A percentile compares a stretch with the other conserved stretches of the same genome.
Conservation (phyloP, 1,140 invertebrate species). For the Ceratosolen fusciceps region DNA sequence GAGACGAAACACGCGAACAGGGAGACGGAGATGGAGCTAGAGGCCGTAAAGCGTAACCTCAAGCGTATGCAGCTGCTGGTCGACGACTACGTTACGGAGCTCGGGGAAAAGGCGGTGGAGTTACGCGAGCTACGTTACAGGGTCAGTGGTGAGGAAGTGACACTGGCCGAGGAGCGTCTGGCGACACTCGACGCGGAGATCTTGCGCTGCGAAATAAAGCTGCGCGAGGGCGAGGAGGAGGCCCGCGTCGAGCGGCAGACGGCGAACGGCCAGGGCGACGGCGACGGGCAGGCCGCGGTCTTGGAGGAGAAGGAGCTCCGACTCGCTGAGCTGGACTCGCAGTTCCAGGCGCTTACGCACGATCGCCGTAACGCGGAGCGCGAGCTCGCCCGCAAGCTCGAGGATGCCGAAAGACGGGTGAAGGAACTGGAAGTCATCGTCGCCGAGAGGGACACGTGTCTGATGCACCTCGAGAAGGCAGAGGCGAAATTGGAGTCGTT, state of each 20-base stretch:
- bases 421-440: constrained; percentile 36
- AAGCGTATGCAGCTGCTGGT: constrained; percentile 15
- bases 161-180: constrained; percentile 1
- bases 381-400: not conserved
- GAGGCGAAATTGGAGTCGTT: not conserved
- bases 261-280: no score
- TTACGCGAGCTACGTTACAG: not conserved
- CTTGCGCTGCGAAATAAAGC: not conserved
- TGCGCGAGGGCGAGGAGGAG: not conserved
- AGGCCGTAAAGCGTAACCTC: not conserved
- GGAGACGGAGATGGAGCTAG: not conserved
- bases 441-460: not conserved
- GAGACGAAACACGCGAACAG: constrained; percentile 62
- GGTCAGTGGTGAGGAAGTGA: not conserved
- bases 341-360: not conserved
- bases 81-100: constrained; percentile 8
- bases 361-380: not conserved
- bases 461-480: not conserved
- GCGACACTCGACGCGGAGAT: not conserved
- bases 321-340: not conserved
- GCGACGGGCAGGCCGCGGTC: not conserved
- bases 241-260: not conserved
- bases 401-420: not conserved
- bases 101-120: not conserved
- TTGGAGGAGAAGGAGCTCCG: not conserved